Base-by-base conservation (phyloP, 2,113 vertebrate species). In the Pandion haliaetus region DNA sequence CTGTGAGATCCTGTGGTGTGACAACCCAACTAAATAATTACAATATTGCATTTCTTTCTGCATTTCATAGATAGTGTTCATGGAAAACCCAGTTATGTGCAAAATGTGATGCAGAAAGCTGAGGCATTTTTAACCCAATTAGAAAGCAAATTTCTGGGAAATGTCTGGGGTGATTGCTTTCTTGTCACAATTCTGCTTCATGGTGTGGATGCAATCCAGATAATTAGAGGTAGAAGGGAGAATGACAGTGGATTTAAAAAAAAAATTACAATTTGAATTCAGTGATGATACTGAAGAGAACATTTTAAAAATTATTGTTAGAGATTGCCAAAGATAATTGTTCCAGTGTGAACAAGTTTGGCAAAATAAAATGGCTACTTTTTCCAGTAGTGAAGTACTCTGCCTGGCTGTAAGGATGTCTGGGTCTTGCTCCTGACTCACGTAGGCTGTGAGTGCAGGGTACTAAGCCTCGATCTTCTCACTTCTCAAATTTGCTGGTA, bases 111-210 rank as follows among this genome's bases (percentile, higher is more conserved):
- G 25, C 36, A 79, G 78, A 86, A 92, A 87, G 83, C 61, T 76
- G 65, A 79, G 54, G 81, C 77, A 80, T 96, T 95, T 97, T 95
- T 88, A 91, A 72, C 65, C 61, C 84, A 85, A 92, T 87, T 93
- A 93, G 80, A 95, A 94, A 80, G 76, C 66, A 94, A 91, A 95
- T 95, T 95, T 96, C 87, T 85, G 54, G 67, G 69, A 82, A 96
- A 79, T 91, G 94, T 95, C 92, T 82, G 57, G 69, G 73, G 76
- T 95, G 86, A 58, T 63, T 92, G 47, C 81, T 85, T 97, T 91
- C 90, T 90, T 90, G 82, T 90, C 72, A 95, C 88, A 91, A 91
- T 93, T 92, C 77, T 79, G 36, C 54, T 94, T 86, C 88, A 50
- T 93, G 86, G 47, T 81, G 42, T 95, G 85, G 88, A 89, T 74